These are phyloP conservation scores for Dendrolimus pini DNA, from an alignment of 2,888 invertebrate species.

Conservation along the genomic window DNA sequence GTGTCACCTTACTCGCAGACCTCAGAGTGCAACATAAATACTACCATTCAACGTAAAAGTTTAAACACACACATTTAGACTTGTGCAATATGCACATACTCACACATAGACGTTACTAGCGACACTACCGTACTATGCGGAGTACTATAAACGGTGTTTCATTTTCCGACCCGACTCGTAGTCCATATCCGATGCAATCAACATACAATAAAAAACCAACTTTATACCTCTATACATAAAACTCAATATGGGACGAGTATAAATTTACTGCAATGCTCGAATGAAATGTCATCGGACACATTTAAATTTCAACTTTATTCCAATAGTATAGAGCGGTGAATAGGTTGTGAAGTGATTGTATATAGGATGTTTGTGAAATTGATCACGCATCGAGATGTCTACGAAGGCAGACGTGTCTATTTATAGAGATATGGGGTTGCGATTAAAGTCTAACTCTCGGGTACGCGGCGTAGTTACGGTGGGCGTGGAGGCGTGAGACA, in stretches of 20 bases:
- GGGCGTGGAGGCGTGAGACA: constrained; percentile 24
- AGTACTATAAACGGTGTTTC: constrained; percentile 68
- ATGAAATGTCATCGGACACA: constrained; percentile 4
- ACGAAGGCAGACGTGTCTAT: constrained; percentile 62
- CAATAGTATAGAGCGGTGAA: constrained; percentile 19
- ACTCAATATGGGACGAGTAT: constrained; percentile 15
- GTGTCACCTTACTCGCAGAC: background rate
- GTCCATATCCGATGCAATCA: constrained; percentile 31
- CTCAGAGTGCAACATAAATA: background rate
- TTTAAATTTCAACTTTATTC: constrained; percentile 25
- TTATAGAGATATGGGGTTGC: constrained; percentile 53
- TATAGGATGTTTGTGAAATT: constrained; percentile 24
- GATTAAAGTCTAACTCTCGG: constrained; percentile 46
- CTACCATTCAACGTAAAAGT: background rate
- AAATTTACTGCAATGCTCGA: constrained; percentile 13
- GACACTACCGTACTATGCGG: constrained; percentile 53
- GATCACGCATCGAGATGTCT: constrained; percentile 41
- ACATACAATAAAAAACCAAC: constrained; percentile 22
- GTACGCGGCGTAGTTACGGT: constrained; percentile 20
- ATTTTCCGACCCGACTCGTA: constrained; percentile 59
- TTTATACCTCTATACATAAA: constrained; percentile 18
- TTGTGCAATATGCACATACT: constrained; percentile 15
- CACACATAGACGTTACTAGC: constrained; percentile 46
- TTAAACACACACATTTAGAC: background rate
- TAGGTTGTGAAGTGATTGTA: constrained; percentile 12